Conservation (phyloP, 1,140 invertebrate genomes). For the Zaprionus capensis region DNA sequence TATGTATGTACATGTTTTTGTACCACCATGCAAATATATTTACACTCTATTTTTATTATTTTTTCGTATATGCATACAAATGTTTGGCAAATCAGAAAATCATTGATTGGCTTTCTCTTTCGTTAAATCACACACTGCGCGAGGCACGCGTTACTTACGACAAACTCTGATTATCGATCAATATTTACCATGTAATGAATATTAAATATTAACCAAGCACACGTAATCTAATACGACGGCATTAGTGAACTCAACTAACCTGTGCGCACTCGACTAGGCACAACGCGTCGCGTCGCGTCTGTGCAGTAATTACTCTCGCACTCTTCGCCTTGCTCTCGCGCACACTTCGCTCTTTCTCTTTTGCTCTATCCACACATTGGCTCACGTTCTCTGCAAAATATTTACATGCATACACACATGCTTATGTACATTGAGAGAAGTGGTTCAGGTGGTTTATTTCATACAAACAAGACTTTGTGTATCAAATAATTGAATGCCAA, state of each 20-base stretch:
- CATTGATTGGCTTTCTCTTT: slow-evolving; percentile 53
- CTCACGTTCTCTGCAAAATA: slow-evolving; percentile 11
- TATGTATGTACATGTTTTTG: background rate
- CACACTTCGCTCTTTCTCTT: background rate
- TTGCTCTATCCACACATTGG: background rate
- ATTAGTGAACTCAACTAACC: slow-evolving; percentile 35
- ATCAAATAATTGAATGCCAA: background rate
- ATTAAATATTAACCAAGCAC: slow-evolving; percentile 43
- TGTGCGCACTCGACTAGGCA: slow-evolving; percentile 31
- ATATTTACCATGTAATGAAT: slow-evolving; percentile 39
- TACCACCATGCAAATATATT: slow-evolving; percentile 1
- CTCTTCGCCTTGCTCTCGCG: slow-evolving; percentile 14
- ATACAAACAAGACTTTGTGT: background rate
- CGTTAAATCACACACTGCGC: slow-evolving; percentile 1
- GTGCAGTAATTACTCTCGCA: slow-evolving; percentile 32
- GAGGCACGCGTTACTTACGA: background rate
- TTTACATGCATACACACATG: background rate
- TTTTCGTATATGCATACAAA: slow-evolving; percentile 13
- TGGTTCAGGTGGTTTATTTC: background rate
- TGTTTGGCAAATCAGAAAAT: slow-evolving; percentile 28
- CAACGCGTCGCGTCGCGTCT: slow-evolving; percentile 37
- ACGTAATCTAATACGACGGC: slow-evolving; percentile 14
- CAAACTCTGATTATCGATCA: slow-evolving; percentile 10
- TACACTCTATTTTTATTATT: background rate
- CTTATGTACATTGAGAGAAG: background rate